Evolutionary conservation across 2,888 invertebrate species (phyloP), one percentile per base, ranked within the genome.

Genomic region (Ceramica pisi): DNA sequence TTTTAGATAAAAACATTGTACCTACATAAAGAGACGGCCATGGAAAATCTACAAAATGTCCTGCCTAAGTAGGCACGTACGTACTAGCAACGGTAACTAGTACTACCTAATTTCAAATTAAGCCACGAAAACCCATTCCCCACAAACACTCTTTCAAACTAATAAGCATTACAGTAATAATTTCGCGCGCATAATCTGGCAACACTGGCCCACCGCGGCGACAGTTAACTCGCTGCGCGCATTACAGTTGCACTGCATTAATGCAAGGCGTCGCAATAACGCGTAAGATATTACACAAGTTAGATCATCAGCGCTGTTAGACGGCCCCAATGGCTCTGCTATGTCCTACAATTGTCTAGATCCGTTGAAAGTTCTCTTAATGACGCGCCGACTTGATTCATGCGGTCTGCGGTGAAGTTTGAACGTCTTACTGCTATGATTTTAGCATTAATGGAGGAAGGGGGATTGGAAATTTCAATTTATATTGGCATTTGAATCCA

Each of bases 211-310:
- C 75, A 82, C 84, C 83, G 74, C 83, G 75, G 82, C 66, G 76
- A 67, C 81, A 83, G 78, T 81, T 79, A 82, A 74, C 75, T 74
- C 76, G 76, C 67, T 63, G 61, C 63, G 75, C 71, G 85, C 82
- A 86, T 86, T 83, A 84, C 85, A 85, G 75, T 86, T 77, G 81
- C 83, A 80, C 77, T 89, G 91, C 93, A 92, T 89, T 92, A 91
- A 91, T 91, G 92, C 92, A 91, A 87, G 86, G 79, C 85, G 86
- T 86, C 84, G 90, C 93, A 87, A 92, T 94, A 93, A 92, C 91
- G 87, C 86, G 85, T 92, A 90, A 93, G 92, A 92, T 93, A 95
- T 91, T 86, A 89, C 87, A 77, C 87, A 94, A 95, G 90, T 95
- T 95, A 86, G 92, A 89, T 92, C 94, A 93, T 94, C 93, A 93